A percentile compares a stretch with the other conserved stretches of the same genome.
These are phyloP conservation scores for Hirtodrosophila trivittata DNA, from an alignment of 2,888 invertebrate species.

Conservation along the genomic window DNA sequence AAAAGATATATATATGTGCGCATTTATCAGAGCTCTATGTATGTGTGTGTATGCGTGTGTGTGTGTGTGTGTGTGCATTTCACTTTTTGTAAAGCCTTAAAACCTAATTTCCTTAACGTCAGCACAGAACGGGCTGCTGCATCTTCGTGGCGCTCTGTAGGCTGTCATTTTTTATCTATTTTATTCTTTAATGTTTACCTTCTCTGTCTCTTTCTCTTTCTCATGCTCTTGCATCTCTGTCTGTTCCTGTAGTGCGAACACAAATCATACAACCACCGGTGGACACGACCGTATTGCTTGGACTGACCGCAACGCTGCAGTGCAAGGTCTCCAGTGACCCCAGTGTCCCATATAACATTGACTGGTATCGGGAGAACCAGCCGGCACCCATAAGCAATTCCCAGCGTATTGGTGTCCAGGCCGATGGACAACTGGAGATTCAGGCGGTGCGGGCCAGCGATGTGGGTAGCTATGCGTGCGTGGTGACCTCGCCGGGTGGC, in stretches of 20 bases:
- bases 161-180: constrained; percentile 50
- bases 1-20: neutral
- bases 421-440: constrained; percentile 94
- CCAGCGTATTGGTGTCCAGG: constrained; percentile 89
- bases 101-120: constrained; percentile 52
- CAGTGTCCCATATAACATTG: constrained; percentile 92
- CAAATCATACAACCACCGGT: constrained; percentile 97
- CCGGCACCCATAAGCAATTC: constrained; percentile 87
- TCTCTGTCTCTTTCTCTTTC: constrained; percentile 10
- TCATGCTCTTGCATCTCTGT: constrained; percentile 37
- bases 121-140: constrained; percentile 6
- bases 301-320: constrained; percentile 95
- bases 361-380: constrained; percentile 94
- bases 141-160: constrained; percentile 11
- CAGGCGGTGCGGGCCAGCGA: constrained; percentile 95
- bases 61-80: constrained; percentile 19
- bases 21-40: constrained; percentile 1
- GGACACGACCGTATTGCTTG: constrained; percentile 95
- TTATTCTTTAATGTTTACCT: constrained; percentile 43
- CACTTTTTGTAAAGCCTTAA: constrained; percentile 27
- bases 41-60: constrained; percentile 8
- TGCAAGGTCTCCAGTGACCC: constrained; percentile 97
- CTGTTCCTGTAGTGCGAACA: constrained; percentile 89
- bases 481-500: constrained; percentile 94
- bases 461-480: constrained; percentile 96